Evolutionary conservation across 2,797 vertebrate genomes (phyloP).

Genomic region (Scolopax rusticola): DNA sequence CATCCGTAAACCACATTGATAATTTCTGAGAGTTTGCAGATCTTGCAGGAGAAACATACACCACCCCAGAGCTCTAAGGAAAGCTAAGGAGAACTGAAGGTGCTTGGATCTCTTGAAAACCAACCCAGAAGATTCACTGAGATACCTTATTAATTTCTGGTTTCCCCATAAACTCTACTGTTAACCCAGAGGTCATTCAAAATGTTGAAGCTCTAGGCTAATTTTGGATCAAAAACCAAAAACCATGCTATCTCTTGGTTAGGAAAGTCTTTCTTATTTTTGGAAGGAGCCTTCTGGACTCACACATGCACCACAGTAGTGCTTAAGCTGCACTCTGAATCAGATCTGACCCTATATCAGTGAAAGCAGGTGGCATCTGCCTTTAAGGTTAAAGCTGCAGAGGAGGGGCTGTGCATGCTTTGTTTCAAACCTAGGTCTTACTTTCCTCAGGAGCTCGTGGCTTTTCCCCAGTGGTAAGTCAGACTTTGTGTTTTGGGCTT

Average conservation of each 20-base stretch:
- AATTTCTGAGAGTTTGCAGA: neutral
- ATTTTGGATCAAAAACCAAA: neutral
- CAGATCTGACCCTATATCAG: neutral
- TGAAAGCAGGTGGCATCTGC: neutral
- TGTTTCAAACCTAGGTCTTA: neutral
- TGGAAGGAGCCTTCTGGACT: neutral
- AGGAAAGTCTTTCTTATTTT: neutral
- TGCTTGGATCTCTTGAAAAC: neutral
- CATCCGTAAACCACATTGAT: neutral
- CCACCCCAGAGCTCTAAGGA: neutral
- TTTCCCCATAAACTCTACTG: neutral
- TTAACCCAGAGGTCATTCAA: accelerated
- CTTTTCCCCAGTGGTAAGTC: neutral
- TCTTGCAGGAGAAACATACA: neutral
- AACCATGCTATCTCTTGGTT: neutral
- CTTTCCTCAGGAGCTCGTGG: neutral
- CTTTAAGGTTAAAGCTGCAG: neutral
- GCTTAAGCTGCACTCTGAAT: neutral
- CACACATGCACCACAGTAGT: neutral
- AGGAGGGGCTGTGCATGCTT: slow-evolving; percentile 5
- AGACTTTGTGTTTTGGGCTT: neutral
- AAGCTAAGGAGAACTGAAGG: neutral
- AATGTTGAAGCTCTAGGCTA: neutral
- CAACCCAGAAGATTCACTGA: neutral
- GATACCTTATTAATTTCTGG: neutral